phyloP scores from a whole-genome alignment of 92 coral and sea anemone species.

The Zoanthus sansibaricus region DNA sequence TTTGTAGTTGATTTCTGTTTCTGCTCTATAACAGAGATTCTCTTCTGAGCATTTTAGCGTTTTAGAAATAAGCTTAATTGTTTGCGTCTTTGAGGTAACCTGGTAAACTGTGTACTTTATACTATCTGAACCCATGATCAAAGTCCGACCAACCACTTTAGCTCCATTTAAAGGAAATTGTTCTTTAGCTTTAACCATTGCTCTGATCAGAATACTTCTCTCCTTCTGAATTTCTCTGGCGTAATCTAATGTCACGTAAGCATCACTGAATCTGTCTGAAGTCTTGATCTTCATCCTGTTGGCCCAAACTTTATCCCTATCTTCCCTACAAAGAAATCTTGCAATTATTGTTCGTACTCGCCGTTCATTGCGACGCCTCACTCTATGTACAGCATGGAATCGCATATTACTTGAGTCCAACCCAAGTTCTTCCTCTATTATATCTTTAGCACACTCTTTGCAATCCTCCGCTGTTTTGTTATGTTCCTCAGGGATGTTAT shows the following conservation, averaged over 20 bases:
- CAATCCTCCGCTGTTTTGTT: not conserved
- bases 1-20: not conserved
- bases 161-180: not conserved
- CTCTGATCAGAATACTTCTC: too few species aligned
- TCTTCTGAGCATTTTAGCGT: not conserved
- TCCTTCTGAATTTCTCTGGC: too few species aligned
- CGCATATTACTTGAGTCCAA: not conserved
- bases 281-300: not conserved
- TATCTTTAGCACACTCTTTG: not conserved
- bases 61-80: not conserved
- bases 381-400: not conserved
- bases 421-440: not conserved
- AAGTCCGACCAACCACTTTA: not conserved
- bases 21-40: not conserved
- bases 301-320: not conserved
- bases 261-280: not conserved
- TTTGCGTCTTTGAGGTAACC: not conserved
- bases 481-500: not conserved
- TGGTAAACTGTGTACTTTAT: not conserved
- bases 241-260: not conserved
- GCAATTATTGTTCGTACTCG: not conserved
- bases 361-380: not conserved
- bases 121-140: not conserved
- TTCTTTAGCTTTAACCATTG: too few species aligned
- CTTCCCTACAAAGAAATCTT: not conserved